Evolutionary conservation across 2,888 invertebrate species (phyloP).

Genomic region (Phortica okadai): DNA sequence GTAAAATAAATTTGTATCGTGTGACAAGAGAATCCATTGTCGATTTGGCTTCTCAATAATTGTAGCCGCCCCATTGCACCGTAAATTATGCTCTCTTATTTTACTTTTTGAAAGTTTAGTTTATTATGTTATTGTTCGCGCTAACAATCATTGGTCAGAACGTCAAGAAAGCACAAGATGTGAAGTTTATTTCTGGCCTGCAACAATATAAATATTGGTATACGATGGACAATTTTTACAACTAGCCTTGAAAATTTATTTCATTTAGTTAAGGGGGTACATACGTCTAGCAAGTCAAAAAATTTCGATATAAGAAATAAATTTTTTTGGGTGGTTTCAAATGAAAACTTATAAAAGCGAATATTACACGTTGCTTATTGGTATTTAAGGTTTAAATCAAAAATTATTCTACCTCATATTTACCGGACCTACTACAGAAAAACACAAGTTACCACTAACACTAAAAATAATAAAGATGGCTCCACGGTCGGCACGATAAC

Average conservation of each 20-base stretch:
- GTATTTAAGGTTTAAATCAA: too few species aligned
- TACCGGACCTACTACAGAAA: too few species aligned
- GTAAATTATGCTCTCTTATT: conserved; percentile 15
- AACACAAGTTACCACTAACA: too few species aligned
- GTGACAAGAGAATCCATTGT: conserved; percentile 38
- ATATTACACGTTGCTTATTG: too few species aligned
- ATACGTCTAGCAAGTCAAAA: too few species aligned
- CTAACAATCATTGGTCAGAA: conserved; percentile 25
- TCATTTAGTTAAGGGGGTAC: too few species aligned
- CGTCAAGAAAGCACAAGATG: conserved; percentile 17
- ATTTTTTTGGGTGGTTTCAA: too few species aligned
- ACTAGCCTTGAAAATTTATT: conserved; percentile 4
- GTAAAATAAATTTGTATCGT: conserved; percentile 27
- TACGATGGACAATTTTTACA: conserved; percentile 49
- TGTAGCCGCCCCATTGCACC: conserved; percentile 12
- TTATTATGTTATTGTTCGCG: conserved; percentile 35
- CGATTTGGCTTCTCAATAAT: conserved; percentile 45
- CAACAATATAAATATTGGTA: conserved; percentile 14
- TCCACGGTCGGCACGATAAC: too few species aligned
- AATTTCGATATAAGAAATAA: too few species aligned
- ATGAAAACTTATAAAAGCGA: too few species aligned
- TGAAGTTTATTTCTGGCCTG: background rate
- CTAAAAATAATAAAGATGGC: too few species aligned
- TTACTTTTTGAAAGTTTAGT: conserved; percentile 3
- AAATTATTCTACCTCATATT: too few species aligned